Base-by-base conservation (phyloP, 2,797 vertebrate species). In the Rhyacichthys aspro region DNA sequence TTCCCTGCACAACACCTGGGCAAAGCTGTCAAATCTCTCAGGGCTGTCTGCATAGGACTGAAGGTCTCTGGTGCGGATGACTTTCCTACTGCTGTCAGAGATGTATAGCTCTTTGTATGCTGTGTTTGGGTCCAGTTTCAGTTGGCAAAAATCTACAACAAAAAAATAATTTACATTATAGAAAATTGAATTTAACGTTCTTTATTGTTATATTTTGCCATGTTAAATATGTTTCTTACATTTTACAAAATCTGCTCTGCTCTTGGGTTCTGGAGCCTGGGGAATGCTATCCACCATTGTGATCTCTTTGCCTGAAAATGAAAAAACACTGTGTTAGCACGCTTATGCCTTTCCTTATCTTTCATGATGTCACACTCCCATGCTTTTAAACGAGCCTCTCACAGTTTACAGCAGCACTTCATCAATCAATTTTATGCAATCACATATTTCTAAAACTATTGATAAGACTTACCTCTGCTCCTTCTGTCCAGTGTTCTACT, bases 91-190 rank as follows among this genome's bases (percentile, higher is more conserved):
- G 82, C 57, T 78, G 1, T 94, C 93, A 5, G 92, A 92, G 72
- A 94, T 84, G 72, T 89, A 85, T 23, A 94, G 88, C 88, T 94
- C 93, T 61, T 91, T 93, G 76, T 94, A 93, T 23, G 92, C 93
- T 0, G 93, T 92, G 79, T 1, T 82, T 0, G 80, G 61, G 54
- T 94, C 93, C 54, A 94, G 39, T 52, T 87, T 91, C 59, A 94
- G 81, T 76, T 93, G 93, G 73, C 90, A 93, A 78, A 90, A 94
- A 78, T 93, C 93, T 94, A 70, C 3, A 19, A 1, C 0, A 46
- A 72, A 58, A 3, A 2, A 8, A 19, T 3, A 1, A n/a, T 12
- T 9, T 45, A 42, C 32, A 38, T 33, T 28, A 0, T 1, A 34
- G 44, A 18, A 14, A n/a, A 17, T 28, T 32, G 0, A 23, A 19